Evolutionary conservation across 2,797 vertebrate genomes (phyloP), one percentile per base, ranked within the genome.

Genomic region (Cossypha heuglini): DNA sequence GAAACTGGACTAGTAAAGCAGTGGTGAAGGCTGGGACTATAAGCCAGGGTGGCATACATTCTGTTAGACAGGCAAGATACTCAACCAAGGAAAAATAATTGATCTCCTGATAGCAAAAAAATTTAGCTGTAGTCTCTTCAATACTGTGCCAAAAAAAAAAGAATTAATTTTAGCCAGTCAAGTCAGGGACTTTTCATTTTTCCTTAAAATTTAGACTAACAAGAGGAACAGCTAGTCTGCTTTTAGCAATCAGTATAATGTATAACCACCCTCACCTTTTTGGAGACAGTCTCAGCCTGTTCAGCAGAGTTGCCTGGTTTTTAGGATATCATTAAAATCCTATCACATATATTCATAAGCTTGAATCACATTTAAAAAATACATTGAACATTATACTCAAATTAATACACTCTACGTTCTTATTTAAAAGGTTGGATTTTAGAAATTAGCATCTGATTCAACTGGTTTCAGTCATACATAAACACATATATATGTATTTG

Each of bases 121-220:
- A 79, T 67, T 91, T 87, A 55, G 33, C 43, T 94, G 31, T 37
- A 93, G 76, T 19, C 51, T 96, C 93, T 86, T 89, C 88, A 96
- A 85, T 84, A 85, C 16, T 57, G 16, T 83, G 77, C 52, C 76
- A 35, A 96, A 96, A 91, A 96, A 91, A 94, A 96, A 93, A 80
- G 16, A 91, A 96, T 72, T 17, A 16, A 86, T 92, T 90, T 93
- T 83, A 97, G 49, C 87, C 64, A 89, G n/a, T 25, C 45, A 85
- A 59, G 48, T 79, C 33, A 64, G 58, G 35, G 26, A 71, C 19
- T 78, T 78, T 64, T 82, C 3, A 10, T 13, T 61, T 80, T 67
- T 87, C 21, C 74, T 83, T 78, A 80, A 74, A 87, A 90, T 77
- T 90, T 66, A 89, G 33, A 79, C 43, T 75, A 88, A 68, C 0